Evolutionary conservation across 2,113 vertebrate species (phyloP).

Genomic region (Raja brachyura): DNA sequence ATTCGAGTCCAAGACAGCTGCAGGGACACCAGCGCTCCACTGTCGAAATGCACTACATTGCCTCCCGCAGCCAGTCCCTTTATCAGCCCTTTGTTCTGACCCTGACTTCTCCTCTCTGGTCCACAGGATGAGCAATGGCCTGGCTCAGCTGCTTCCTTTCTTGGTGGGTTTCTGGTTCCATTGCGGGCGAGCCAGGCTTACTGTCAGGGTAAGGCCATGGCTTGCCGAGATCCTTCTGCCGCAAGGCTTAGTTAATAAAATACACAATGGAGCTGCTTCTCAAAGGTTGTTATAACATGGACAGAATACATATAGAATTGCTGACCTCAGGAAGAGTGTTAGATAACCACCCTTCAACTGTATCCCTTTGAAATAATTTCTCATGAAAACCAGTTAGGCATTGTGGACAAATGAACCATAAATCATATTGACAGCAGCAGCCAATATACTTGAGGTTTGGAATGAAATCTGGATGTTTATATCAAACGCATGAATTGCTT

Average conservation of each 20-base stretch:
- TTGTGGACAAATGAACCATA: not conserved
- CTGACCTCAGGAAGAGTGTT: slow-evolving; percentile 20
- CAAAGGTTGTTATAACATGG: slow-evolving; percentile 3
- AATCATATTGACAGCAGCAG: not conserved
- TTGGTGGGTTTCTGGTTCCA: too few relatives aligned
- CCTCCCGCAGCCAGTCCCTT: too few relatives aligned
- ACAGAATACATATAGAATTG: not conserved
- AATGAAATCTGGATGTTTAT: not conserved
- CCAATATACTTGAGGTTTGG: not conserved
- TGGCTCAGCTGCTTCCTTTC: too few relatives aligned
- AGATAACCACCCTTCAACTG: not conserved
- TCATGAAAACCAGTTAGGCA: not conserved
- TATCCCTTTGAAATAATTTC: not conserved
- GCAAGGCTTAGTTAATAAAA: not conserved
- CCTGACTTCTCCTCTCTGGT: too few relatives aligned
- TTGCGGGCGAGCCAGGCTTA: too few relatives aligned
- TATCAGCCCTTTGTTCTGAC: too few relatives aligned
- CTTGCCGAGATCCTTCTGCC: too few relatives aligned
- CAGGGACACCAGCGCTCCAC: too few relatives aligned
- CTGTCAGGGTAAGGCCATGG: too few relatives aligned
- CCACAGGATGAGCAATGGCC: too few relatives aligned
- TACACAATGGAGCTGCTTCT: not conserved
- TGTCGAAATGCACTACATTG: too few relatives aligned
- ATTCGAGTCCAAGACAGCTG: too few relatives aligned
- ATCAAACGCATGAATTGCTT: not conserved